Conservation (phyloP, 2,113 vertebrate species). For the Syrmaticus mikado region DNA sequence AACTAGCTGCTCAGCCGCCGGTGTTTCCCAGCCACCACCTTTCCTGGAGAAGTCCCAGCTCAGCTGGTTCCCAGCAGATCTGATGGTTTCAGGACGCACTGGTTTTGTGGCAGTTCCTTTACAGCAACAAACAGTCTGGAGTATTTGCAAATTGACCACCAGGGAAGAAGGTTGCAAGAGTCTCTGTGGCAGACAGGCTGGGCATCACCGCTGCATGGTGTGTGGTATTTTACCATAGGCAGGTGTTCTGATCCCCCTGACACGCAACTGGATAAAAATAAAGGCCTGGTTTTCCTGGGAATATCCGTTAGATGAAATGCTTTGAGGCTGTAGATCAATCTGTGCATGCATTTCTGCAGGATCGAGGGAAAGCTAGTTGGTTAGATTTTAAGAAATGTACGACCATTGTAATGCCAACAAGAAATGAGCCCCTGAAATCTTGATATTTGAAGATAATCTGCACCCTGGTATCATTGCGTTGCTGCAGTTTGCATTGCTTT, state of each 20-base stretch:
- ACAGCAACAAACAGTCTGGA: neutral
- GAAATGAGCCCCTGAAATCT: neutral
- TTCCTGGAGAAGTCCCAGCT: neutral
- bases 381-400: neutral
- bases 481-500: neutral
- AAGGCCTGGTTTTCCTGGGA: neutral
- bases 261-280: neutral
- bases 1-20: neutral
- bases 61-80: accelerated
- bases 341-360: no score
- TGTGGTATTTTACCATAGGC: neutral
- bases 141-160: neutral
- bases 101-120: neutral
- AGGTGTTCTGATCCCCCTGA: neutral
- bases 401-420: neutral
- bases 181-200: neutral
- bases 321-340: no score
- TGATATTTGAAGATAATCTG: neutral
- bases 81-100: neutral
- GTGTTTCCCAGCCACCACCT: neutral
- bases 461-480: neutral
- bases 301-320: neutral
- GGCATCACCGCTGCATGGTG: neutral
- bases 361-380: neutral
- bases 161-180: neutral